Evolutionary conservation across 2,888 invertebrate species (phyloP), one percentile per base, ranked within the genome.

Genomic region (Cryptus armator): DNA sequence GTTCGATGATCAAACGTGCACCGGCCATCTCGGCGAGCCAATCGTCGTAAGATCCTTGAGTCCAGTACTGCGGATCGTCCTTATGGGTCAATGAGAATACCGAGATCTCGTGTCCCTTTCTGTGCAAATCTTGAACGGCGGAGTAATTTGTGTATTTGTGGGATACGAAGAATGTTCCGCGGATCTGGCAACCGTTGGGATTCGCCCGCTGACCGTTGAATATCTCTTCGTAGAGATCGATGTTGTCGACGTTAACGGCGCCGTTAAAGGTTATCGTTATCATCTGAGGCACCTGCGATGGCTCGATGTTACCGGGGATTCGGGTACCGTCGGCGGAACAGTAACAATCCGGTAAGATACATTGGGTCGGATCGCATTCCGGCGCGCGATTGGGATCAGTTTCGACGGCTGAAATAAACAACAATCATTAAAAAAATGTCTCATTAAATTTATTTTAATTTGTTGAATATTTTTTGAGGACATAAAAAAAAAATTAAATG

Each of bases 1-100:
- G 96, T 94, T 98, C 98, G 87, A 97, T 95, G 91, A 98, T 98
- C 86, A 98, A 95, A 90, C 98, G 96, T 37, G 96, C 97, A 19
- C 98, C 98, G 67, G 98, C 98, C 98, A 98, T 98, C 94, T 98
- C 98, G 87, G 98, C 98, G 62, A 98, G 94, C 98, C 98, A 98
- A 94, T 97, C 98, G 91, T 97, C 98, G 94, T 98, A 98, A 79
- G 96, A 96, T 66, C 98, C 98, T 86, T 97, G 96, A 9, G 96
- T 95, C 98, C 98, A 98, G 94, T 98, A 98, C 90, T 97, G 96
- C 32, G 98, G 98, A 90, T 98, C 98, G 91, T 98, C 98, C 92
- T 98, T 98, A 95, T 98, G 98, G 12, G 98, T 98, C 77, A 99
- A 94, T 2, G 98, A 98, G 95, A 98, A 98, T 24, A 98, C 97